A percentile compares a stretch with the other conserved stretches of the same genome.
Evolutionary conservation across 2,888 invertebrate genomes (phyloP).

Genomic region (Bembecia ichneumoniformis): DNA sequence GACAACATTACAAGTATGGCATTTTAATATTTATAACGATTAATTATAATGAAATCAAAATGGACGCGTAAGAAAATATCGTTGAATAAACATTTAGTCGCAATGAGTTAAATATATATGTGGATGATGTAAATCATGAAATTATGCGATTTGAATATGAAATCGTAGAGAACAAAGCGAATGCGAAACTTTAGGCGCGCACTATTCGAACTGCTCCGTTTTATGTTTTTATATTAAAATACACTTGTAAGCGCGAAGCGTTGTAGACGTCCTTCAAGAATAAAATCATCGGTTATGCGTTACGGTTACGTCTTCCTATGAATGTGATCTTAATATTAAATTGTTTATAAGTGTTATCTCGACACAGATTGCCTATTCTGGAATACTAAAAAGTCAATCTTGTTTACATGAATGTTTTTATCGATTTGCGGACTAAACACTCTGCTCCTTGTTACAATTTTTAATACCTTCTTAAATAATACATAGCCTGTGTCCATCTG

Average conservation of each 20-base stretch:
- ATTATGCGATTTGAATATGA: conserved; percentile 8
- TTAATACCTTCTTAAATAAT: background rate
- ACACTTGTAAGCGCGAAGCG: conserved; percentile 50
- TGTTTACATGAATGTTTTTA: background rate
- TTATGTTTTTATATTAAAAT: background rate
- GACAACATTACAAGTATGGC: conserved; percentile 24
- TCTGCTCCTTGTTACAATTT: background rate
- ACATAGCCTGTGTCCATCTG: conserved; percentile 1
- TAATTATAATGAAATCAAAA: conserved; percentile 4
- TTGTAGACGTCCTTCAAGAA: conserved; percentile 47
- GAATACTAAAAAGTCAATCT: background rate
- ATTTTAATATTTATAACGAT: conserved; percentile 14
- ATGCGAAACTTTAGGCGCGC: conserved; percentile 4
- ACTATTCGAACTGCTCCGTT: background rate
- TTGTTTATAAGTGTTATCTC: conserved; percentile 9
- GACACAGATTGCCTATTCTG: background rate
- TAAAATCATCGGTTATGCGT: conserved; percentile 33
- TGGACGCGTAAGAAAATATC: conserved; percentile 4
- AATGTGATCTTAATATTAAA: conserved; percentile 31
- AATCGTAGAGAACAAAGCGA: conserved; percentile 13
- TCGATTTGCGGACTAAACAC: background rate
- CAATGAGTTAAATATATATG: background rate
- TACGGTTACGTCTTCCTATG: conserved; percentile 43
- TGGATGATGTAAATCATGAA: conserved; percentile 11
- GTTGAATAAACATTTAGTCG: background rate